Conservation (phyloP, 2,888 invertebrate species). For the Halictus quadricinctus region DNA sequence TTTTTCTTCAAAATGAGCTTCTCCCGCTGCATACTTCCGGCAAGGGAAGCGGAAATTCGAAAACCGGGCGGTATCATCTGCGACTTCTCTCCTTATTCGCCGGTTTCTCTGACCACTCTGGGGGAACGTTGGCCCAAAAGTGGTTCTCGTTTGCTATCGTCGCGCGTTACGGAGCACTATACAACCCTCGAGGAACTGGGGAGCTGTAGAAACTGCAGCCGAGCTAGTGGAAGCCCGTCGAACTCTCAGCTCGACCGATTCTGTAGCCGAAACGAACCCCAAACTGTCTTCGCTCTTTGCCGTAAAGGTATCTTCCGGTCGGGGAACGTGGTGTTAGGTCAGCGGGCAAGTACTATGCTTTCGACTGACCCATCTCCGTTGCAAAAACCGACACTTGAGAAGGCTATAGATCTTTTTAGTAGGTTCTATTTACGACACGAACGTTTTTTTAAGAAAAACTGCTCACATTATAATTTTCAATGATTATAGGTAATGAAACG, state of each 20-base stretch:
- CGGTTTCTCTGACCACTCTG: not conserved
- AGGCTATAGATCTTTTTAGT: not conserved
- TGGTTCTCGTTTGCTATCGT: not conserved
- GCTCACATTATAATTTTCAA: not conserved
- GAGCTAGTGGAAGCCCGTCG: not conserved
- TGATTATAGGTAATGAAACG: too few species aligned
- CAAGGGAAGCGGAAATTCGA: not conserved
- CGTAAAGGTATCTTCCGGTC: not conserved
- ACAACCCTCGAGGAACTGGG: not conserved
- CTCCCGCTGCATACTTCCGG: not conserved
- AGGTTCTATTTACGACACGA: not conserved
- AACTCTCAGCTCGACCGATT: not conserved
- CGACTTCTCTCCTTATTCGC: not conserved
- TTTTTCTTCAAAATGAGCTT: not conserved
- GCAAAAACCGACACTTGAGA: not conserved
- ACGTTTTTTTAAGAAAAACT: too few species aligned
- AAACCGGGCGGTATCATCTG: not conserved
- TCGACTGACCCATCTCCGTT: not conserved
- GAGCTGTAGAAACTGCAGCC: not conserved
- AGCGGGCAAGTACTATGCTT: not conserved
- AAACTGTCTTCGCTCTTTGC: not conserved
- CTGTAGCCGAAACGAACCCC: not conserved
- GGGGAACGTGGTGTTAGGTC: not conserved
- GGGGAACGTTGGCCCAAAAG: not conserved
- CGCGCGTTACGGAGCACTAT: not conserved